phyloP scores from a whole-genome alignment of 1,140 invertebrate genomes.

The Lordiphosa mommai region DNA sequence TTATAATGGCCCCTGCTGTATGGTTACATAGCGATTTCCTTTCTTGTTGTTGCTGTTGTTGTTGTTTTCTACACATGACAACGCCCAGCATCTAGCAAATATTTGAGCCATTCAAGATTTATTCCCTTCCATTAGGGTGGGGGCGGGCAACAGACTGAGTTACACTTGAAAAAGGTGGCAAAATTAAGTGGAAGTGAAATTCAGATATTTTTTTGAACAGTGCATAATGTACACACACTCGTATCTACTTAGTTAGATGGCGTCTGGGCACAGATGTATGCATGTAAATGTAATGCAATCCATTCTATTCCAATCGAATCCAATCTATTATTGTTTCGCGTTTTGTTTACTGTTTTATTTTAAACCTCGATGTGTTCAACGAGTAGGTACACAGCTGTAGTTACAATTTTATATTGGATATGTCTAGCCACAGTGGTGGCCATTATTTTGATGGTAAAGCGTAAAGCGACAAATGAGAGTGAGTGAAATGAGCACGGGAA shows the following conservation, averaged over 20 bases:
- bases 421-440: no score
- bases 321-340: slow-evolving; percentile 43
- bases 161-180: no score
- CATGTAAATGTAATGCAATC: slow-evolving; percentile 36
- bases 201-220: neutral
- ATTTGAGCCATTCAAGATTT: slow-evolving; percentile 59
- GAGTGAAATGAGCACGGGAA: no score
- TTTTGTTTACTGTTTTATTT: slow-evolving; percentile 19
- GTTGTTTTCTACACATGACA: neutral
- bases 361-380: neutral
- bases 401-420: no score
- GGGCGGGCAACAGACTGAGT: neutral
- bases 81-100: slow-evolving; percentile 27
- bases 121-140: slow-evolving; percentile 44
- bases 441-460: no score
- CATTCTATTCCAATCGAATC: slow-evolving; percentile 12
- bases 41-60: slow-evolving; percentile 26
- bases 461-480: no score
- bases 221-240: neutral
- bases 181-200: no score
- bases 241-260: slow-evolving; percentile 20
- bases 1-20: slow-evolving; percentile 9
- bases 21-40: neutral
- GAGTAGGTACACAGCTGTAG: no score
- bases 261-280: slow-evolving; percentile 12